phyloP scores from a whole-genome alignment of 1,140 invertebrate species.

The Chironomus striatipennis region DNA sequence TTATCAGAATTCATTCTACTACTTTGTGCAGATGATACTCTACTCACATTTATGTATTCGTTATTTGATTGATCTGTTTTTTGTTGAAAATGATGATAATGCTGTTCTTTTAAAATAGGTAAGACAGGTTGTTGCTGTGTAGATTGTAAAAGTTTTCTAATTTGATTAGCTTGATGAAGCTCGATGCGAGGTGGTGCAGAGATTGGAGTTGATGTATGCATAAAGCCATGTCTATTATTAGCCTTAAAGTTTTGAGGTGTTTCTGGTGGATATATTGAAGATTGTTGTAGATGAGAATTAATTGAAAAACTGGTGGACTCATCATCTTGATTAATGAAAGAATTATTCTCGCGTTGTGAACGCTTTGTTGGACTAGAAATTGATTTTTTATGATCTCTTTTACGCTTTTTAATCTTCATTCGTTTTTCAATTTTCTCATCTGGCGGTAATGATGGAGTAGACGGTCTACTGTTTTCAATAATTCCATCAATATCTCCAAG shows the following conservation, averaged over 20 bases:
- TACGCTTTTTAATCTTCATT: slow-evolving; percentile 49
- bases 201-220: background rate
- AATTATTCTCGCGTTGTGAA: background rate
- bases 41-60: slow-evolving; percentile 27
- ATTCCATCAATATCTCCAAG: slow-evolving; percentile 52
- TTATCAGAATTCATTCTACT: slow-evolving; percentile 37
- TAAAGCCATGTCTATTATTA: background rate
- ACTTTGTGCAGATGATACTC: background rate
- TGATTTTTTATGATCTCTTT: slow-evolving; percentile 47
- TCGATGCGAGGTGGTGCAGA: background rate
- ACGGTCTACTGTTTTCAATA: slow-evolving; percentile 49
- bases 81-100: slow-evolving; percentile 26
- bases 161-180: slow-evolving; percentile 6
- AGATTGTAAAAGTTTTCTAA: background rate
- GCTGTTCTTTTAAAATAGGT: slow-evolving; percentile 23
- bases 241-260: background rate
- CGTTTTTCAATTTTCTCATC: slow-evolving; percentile 43
- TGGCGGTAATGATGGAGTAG: slow-evolving; percentile 45
- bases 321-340: background rate
- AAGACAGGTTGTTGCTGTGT: background rate
- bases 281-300: no score
- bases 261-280: background rate
- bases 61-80: slow-evolving; percentile 26
- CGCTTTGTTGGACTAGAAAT: slow-evolving; percentile 27
- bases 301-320: background rate